Percentiles rank a stretch among this genome's conserved stretches.
Evolutionary conservation across 2,888 invertebrate species (phyloP).

Genomic region (Bimastos eiseni): DNA sequence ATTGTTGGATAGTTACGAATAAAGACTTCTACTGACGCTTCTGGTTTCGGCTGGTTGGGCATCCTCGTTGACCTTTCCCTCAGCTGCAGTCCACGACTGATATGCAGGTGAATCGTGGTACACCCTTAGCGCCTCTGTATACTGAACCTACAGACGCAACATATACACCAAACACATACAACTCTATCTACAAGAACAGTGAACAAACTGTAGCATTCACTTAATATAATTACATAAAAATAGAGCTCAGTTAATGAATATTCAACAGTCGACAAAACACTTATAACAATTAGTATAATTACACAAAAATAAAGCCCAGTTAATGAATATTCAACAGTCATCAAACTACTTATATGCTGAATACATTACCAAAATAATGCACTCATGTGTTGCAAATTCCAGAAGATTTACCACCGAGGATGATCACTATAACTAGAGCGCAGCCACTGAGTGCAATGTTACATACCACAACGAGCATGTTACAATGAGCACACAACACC

Average conservation of each 20-base stretch:
- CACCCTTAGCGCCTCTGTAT: slow-evolving; percentile 88
- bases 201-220: too few species aligned
- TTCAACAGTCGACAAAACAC: too few species aligned
- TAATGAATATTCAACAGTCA: too few species aligned
- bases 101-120: slow-evolving; percentile 95
- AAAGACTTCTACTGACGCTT: slow-evolving; percentile 31
- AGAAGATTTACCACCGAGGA: too few species aligned
- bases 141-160: slow-evolving; percentile 63
- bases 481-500: background rate
- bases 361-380: background rate
- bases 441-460: background rate
- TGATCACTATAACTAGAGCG: background rate
- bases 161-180: background rate
- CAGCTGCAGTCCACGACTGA: slow-evolving; percentile 88
- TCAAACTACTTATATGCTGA: background rate
- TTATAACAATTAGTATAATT: background rate
- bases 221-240: too few species aligned
- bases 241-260: too few species aligned
- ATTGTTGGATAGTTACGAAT: too few species aligned
- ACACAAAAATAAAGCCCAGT: background rate
- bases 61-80: slow-evolving; percentile 71
- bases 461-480: background rate
- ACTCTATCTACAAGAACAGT: too few species aligned
- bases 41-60: slow-evolving; percentile 35
- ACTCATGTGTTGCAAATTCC: too few species aligned